These are phyloP conservation scores for Capitulum mitella DNA, from an alignment of 2,888 invertebrate genomes.

Conservation along the genomic window DNA sequence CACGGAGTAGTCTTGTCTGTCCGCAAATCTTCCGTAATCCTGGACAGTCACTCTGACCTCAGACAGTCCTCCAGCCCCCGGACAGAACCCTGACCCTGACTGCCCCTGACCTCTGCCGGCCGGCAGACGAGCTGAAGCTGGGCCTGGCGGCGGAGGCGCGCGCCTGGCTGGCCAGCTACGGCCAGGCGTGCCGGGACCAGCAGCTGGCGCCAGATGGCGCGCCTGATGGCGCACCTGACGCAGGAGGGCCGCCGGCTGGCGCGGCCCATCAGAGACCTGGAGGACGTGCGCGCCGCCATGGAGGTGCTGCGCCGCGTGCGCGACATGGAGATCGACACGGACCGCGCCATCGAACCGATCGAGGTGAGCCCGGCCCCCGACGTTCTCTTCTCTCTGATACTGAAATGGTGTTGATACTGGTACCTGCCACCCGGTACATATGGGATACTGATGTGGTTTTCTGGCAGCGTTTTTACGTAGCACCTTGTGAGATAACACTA, in stretches of 20 bases:
- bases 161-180: slow-evolving; percentile 59
- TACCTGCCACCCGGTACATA: no score
- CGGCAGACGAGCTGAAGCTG: slow-evolving; percentile 43
- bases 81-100: no score
- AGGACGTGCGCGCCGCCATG: slow-evolving; percentile 90
- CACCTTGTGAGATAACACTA: no score
- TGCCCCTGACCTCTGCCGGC: no score
- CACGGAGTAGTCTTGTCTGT: no score
- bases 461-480: no score
- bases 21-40: no score
- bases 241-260: slow-evolving; percentile 85
- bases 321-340: slow-evolving; percentile 93
- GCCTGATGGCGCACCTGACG: slow-evolving; percentile 59
- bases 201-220: slow-evolving; percentile 87
- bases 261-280: slow-evolving; percentile 79
- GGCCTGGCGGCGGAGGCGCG: slow-evolving; percentile 62
- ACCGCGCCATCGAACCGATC: slow-evolving; percentile 83
- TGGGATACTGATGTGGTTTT: no score
- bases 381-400: no score
- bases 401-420: no score
- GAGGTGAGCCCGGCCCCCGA: slow-evolving; percentile 62
- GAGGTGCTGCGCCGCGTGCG: slow-evolving; percentile 85
- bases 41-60: no score
- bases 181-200: slow-evolving; percentile 68
- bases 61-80: no score